phyloP scores from a whole-genome alignment of 2,113 vertebrate species.

The Micronisus gabar region DNA sequence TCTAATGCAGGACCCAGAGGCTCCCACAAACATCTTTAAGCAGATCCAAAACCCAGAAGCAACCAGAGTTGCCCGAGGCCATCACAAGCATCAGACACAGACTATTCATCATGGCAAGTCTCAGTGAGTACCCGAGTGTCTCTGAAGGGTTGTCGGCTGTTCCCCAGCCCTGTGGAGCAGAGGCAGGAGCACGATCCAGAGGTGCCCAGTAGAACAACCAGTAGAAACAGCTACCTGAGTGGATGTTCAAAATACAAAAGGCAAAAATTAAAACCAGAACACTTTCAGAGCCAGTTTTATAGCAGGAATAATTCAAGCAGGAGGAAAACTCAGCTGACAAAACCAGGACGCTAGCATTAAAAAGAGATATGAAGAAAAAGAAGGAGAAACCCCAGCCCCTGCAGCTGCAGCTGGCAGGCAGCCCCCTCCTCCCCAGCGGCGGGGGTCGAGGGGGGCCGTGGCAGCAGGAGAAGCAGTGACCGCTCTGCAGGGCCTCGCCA shows the following conservation, averaged over 20 bases:
- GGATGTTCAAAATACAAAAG: not conserved
- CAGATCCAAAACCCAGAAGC: not conserved
- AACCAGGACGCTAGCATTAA: not conserved
- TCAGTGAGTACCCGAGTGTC: not conserved
- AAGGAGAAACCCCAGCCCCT: not conserved
- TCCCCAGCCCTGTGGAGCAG: not conserved
- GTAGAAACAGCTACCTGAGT: not conserved
- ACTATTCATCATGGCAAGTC: not conserved
- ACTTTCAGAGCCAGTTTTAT: not conserved
- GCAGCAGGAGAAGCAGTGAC: not conserved
- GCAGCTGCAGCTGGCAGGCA: not conserved
- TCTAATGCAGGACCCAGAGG: not conserved
- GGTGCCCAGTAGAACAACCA: not conserved
- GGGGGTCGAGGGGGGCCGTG: rapidly evolving
- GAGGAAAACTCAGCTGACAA: not conserved
- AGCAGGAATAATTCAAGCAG: not conserved
- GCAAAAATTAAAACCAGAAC: not conserved
- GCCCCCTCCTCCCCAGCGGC: not conserved
- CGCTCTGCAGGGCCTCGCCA: rapidly evolving
- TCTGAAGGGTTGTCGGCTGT: not conserved
- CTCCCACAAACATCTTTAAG: not conserved
- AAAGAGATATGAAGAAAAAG: not conserved
- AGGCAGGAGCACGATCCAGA: not conserved
- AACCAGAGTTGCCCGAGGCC: not conserved
- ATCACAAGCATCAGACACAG: not conserved